These are phyloP conservation scores for Lithophane semibrunnea DNA, from an alignment of 2,888 invertebrate genomes.

Conservation along the genomic window DNA sequence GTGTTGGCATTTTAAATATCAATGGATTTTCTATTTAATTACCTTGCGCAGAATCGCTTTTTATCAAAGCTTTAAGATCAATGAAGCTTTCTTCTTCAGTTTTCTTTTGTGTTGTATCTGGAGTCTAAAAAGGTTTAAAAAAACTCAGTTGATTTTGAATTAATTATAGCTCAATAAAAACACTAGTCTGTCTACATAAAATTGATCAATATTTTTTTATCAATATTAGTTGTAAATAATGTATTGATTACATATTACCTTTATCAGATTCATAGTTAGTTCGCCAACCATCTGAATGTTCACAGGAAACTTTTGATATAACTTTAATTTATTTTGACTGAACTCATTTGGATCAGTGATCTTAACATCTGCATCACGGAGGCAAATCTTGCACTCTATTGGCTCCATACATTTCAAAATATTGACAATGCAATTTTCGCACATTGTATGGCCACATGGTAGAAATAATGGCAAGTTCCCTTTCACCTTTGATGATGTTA, in stretches of 20 bases:
- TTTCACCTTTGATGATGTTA: constrained; percentile 68
- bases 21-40: constrained; percentile 32
- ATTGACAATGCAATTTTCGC: constrained; percentile 91
- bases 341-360: constrained; percentile 68
- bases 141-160: constrained; percentile 67
- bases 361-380: constrained; percentile 75
- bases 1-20: background rate
- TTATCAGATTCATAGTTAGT: constrained; percentile 73
- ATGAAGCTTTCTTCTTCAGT: constrained; percentile 73
- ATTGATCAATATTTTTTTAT: no score
- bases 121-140: constrained; percentile 20
- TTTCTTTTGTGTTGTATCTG: constrained; percentile 33
- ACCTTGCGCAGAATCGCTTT: constrained; percentile 76
- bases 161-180: constrained; percentile 46
- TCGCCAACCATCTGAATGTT: constrained; percentile 84
- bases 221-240: background rate
- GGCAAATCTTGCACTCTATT: constrained; percentile 88
- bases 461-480: constrained; percentile 90
- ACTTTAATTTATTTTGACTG: constrained; percentile 70
- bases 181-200: background rate
- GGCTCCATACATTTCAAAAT: constrained; percentile 81
- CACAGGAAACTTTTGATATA: constrained; percentile 81
- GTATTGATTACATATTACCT: constrained; percentile 71
- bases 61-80: constrained; percentile 78
- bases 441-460: constrained; percentile 92